A percentile compares a stretch with the other conserved stretches of the same genome.
Evolutionary conservation across 1,140 invertebrate genomes (phyloP).

Genomic region (Aphidius ervi): DNA sequence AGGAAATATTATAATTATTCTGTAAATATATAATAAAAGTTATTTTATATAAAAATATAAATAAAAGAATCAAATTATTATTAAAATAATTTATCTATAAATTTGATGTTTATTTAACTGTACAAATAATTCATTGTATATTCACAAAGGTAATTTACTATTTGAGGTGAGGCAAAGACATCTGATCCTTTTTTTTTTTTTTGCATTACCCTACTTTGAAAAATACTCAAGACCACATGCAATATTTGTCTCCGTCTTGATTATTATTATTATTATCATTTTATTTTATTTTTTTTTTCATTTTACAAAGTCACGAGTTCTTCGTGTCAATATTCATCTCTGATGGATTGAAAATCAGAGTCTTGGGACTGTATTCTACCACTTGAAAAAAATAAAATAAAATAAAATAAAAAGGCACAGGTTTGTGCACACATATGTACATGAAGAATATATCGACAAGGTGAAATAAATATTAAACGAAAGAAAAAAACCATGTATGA

Average conservation of each 20-base stretch:
- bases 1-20: too few species aligned
- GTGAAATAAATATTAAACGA: too few species aligned
- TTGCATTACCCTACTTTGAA: conserved; percentile 5
- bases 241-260: conserved; percentile 7
- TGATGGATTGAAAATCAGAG: conserved; percentile 1
- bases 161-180: conserved; percentile 1
- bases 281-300: too few species aligned
- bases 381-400: background rate
- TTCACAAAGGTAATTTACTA: background rate
- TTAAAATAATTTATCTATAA: too few species aligned
- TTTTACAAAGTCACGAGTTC: conserved; percentile 5
- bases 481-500: too few species aligned
- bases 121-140: conserved; percentile 1
- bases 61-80: too few species aligned
- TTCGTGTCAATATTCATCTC: conserved; percentile 9
- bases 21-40: too few species aligned
- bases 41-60: too few species aligned
- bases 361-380: background rate
- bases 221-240: conserved; percentile 6
- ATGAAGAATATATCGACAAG: too few species aligned
- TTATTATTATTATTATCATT: background rate
- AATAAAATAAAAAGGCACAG: background rate
- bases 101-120: background rate
- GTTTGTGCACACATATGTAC: too few species aligned
- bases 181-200: background rate